Conservation (phyloP, 1,140 invertebrate species). For the Euglossa dilemma region DNA sequence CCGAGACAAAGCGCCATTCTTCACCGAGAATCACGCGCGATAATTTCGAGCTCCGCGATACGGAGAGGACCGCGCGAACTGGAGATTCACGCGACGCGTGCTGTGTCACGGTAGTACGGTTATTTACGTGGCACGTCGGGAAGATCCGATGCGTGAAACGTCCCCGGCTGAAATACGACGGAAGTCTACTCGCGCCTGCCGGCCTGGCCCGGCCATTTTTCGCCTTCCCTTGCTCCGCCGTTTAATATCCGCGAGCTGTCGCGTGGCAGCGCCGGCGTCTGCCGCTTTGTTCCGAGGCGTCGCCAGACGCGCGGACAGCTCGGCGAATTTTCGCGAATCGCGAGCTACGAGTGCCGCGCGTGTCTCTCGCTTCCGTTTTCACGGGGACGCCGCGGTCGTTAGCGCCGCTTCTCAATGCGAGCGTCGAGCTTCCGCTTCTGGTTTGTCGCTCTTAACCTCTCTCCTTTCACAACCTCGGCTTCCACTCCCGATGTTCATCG, state of each 20-base stretch:
- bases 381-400: background rate
- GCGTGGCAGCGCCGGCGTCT: conserved; percentile 9
- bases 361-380: background rate
- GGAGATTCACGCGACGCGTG: too few species aligned
- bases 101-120: background rate
- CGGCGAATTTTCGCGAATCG: conserved; percentile 40
- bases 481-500: too few species aligned
- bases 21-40: too few species aligned
- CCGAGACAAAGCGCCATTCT: too few species aligned
- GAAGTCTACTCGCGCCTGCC: conserved; percentile 26
- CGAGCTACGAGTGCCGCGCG: background rate
- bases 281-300: conserved; percentile 30
- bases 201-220: background rate
- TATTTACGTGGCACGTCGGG: conserved; percentile 52
- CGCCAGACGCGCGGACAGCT: conserved; percentile 30
- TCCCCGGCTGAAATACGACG: conserved; percentile 55
- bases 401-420: conserved; percentile 3
- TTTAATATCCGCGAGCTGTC: conserved; percentile 58
- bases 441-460: background rate
- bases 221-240: conserved; percentile 33
- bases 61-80: too few species aligned
- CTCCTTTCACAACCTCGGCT: background rate
- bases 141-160: conserved; percentile 64
- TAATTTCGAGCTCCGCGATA: too few species aligned
- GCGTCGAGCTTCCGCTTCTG: background rate